A percentile compares a stretch with the other conserved stretches of the same genome.
Conservation (phyloP, 2,113 vertebrate genomes). For the Opisthocomus hoazin region DNA sequence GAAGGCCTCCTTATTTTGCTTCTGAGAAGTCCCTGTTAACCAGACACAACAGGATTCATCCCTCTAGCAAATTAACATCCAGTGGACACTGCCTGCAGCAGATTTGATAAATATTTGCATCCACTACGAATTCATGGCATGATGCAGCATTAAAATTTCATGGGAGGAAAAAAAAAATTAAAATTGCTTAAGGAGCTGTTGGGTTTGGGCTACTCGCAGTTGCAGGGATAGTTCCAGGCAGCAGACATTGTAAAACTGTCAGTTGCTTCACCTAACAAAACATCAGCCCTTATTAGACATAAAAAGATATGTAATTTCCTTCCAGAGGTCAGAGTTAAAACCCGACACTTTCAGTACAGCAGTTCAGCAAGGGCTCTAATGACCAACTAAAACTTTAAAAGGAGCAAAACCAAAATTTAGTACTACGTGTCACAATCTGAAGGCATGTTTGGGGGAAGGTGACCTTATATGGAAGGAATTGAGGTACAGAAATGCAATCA, state of each 20-base stretch:
- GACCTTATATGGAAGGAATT: background rate
- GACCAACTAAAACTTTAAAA: background rate
- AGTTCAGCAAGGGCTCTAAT: background rate
- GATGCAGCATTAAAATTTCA: conserved; percentile 7
- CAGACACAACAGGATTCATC: background rate
- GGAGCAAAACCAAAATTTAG: background rate
- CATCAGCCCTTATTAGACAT: background rate
- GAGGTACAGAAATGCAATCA: background rate
- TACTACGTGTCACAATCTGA: background rate
- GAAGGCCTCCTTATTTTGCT: background rate
- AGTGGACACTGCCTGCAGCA: background rate
- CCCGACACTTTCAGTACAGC: background rate
- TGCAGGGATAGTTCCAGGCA: background rate
- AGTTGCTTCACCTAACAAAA: background rate
- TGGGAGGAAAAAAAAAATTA: background rate
- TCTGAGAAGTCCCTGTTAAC: background rate
- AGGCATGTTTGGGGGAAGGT: background rate
- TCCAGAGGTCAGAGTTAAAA: background rate
- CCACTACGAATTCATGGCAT: background rate
- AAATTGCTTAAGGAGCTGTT: background rate
- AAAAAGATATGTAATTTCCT: background rate
- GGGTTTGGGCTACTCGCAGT: background rate
- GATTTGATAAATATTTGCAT: background rate
- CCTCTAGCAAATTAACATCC: background rate
- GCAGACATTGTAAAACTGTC: background rate